Base-by-base conservation (phyloP, 2,888 invertebrate genomes). In the Drosophila sordidula region DNA sequence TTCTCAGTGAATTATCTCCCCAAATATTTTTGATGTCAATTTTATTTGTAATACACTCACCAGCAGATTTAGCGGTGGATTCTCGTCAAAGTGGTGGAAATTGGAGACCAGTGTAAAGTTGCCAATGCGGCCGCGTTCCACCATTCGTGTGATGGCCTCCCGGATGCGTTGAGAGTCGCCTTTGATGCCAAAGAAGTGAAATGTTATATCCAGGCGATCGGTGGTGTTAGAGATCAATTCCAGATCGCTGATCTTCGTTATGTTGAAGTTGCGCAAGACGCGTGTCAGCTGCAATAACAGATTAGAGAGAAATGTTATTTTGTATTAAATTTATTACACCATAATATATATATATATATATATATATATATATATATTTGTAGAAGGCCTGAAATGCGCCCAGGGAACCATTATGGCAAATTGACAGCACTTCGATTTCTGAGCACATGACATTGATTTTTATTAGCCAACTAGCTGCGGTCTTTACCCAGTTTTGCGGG, bases 61-160 rank as follows among this genome's bases (percentile, higher is more conserved):
- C 93, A 96, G 94, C 71, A 96, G 92, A 79, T 94, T 94, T 0
- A 96, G 92, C 0, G 95, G 94, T 1, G 96, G 95, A 79, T 96
- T 95, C 92, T 95, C 95, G 66, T 95, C 94, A 73, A 96, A 95
- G 59, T 95, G 94, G 80, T 95, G 93, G 80, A 95, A 94, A 64
- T 95, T 95, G 0, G 95, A 94, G 29, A 94, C 93, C 51, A 95
- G 90, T 38, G 94, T 93, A 63, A 95, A 93, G 81, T 95, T 94
- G 39, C 94, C 94, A 56, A 95, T 93, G 26, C 94, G 93, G 41
- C 94, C 94, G 38, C 93, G 93, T 78, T 94, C 94, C 45, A 94
- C 94, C 92, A 95, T 93, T 72, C 93, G 92, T 70, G 93, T 94
- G 34, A 95, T 92, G 56, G 94, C 93, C 61, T 93, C 91, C 56